Conservation (phyloP, 2,113 vertebrate species). For the Rhodinocichla rosea region DNA sequence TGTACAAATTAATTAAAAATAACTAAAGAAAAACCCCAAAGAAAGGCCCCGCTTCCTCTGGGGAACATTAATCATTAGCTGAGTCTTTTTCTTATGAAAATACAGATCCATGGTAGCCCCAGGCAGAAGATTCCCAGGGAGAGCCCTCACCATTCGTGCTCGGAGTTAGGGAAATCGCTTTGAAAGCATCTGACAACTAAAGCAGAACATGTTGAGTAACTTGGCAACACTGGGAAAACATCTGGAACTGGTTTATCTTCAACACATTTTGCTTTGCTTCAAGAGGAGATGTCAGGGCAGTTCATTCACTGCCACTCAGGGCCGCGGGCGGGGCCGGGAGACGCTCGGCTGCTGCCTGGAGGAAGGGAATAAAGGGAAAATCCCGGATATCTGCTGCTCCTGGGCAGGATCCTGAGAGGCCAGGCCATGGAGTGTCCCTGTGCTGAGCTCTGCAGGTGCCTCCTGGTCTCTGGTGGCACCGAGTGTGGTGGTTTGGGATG, state of each 20-base stretch:
- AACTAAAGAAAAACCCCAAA: slow-evolving; percentile 60
- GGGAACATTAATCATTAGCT: slow-evolving; percentile 51
- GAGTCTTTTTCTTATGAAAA: slow-evolving; percentile 54
- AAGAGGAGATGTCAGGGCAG: slow-evolving; percentile 62
- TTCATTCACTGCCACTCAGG: slow-evolving; percentile 54
- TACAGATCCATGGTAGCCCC: slow-evolving; percentile 54
- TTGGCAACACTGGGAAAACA: slow-evolving; percentile 62
- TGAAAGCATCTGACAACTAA: slow-evolving; percentile 63
- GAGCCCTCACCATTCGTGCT: slow-evolving; percentile 60
- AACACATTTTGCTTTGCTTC: slow-evolving; percentile 58
- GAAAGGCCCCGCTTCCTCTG: slow-evolving; percentile 55
- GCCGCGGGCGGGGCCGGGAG: not conserved
- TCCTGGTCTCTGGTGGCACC: not conserved
- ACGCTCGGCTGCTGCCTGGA: not conserved
- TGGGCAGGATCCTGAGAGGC: not conserved
- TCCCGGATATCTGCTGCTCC: not conserved
- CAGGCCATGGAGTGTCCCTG: accelerated
- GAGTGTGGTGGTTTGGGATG: accelerated
- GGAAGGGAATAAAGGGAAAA: not conserved
- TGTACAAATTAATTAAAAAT: slow-evolving; percentile 66
- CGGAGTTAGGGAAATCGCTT: slow-evolving; percentile 57
- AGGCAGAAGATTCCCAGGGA: slow-evolving; percentile 64
- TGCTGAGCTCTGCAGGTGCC: not conserved
- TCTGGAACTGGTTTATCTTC: slow-evolving; percentile 55
- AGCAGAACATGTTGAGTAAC: slow-evolving; percentile 64